A percentile compares a stretch with the other conserved stretches of the same genome.
Conservation (phyloP, 2,797 vertebrate genomes). For the Spondyliosoma cantharus region DNA sequence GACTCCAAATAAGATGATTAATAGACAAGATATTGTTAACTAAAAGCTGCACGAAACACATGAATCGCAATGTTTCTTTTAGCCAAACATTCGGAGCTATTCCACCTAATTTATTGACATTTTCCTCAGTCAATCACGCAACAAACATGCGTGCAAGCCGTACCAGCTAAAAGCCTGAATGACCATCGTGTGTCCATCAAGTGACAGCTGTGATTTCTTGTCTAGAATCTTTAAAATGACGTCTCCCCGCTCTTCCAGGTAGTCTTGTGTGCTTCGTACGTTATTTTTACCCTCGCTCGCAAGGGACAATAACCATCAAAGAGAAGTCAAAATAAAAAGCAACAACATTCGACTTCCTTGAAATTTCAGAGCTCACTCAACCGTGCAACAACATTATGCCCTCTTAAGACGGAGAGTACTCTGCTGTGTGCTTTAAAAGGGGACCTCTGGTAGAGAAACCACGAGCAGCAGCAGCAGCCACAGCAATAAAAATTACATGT, state of each 20-base stretch:
- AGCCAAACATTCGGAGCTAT: neutral
- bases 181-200: constrained; percentile 19
- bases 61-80: neutral
- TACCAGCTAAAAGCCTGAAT: constrained; percentile 10
- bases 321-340: constrained; percentile 38
- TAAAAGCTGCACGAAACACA: neutral
- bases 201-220: constrained; percentile 40
- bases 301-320: constrained; percentile 59
- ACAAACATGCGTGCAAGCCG: neutral
- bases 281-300: constrained; percentile 58
- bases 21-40: neutral
- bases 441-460: constrained; percentile 51
- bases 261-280: constrained; percentile 15
- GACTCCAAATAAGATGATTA: constrained; percentile 7
- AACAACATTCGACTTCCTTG: constrained; percentile 62
- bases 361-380: constrained; percentile 70
- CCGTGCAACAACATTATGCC: constrained; percentile 70
- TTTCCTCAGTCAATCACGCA: neutral
- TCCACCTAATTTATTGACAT: neutral
- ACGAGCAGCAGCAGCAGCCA: constrained; percentile 42
- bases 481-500: constrained; percentile 65
- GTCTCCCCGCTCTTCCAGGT: constrained; percentile 46
- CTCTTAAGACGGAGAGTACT: constrained; percentile 72
- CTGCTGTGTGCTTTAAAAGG: constrained; percentile 65
- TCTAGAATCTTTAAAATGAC: constrained; percentile 29